phyloP scores from a whole-genome alignment of 2,797 vertebrate genomes.

The Martes flavigula region DNA sequence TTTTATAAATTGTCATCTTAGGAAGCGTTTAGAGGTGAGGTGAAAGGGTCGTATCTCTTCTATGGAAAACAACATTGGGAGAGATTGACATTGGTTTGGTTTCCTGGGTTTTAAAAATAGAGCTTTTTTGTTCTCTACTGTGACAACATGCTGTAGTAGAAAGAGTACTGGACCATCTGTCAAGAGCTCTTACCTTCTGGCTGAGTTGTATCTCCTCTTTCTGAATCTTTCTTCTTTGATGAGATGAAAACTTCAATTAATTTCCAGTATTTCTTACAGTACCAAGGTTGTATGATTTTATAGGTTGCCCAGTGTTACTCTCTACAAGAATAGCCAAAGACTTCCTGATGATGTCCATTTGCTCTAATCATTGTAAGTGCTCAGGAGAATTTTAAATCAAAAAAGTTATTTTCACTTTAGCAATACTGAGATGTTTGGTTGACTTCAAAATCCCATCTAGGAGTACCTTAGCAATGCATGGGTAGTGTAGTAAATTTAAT shows the following conservation, averaged over 20 bases:
- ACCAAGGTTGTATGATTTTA: not conserved
- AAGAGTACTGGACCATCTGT: not conserved
- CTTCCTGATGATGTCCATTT: constrained; percentile 32
- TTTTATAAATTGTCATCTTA: not conserved
- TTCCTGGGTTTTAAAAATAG: not conserved
- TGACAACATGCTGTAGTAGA: not conserved
- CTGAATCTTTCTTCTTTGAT: not conserved
- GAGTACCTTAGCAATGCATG: not conserved
- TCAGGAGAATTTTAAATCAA: not conserved
- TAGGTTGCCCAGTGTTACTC: not conserved
- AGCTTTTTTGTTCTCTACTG: not conserved
- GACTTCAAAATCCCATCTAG: not conserved
- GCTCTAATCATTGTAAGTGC: not conserved
- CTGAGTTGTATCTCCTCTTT: not conserved
- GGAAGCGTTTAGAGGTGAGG: not conserved
- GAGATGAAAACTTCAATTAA: not conserved
- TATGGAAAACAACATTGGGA: not conserved
- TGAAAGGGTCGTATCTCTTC: not conserved
- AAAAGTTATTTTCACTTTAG: not conserved
- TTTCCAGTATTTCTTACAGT: not conserved
- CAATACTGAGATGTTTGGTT: not conserved
- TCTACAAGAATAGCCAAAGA: not conserved
- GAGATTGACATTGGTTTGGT: not conserved
- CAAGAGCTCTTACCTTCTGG: not conserved
- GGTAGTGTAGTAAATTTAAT: not conserved